Conservation (phyloP, 2,888 invertebrate species). For the Tetheella fluctuosa region DNA sequence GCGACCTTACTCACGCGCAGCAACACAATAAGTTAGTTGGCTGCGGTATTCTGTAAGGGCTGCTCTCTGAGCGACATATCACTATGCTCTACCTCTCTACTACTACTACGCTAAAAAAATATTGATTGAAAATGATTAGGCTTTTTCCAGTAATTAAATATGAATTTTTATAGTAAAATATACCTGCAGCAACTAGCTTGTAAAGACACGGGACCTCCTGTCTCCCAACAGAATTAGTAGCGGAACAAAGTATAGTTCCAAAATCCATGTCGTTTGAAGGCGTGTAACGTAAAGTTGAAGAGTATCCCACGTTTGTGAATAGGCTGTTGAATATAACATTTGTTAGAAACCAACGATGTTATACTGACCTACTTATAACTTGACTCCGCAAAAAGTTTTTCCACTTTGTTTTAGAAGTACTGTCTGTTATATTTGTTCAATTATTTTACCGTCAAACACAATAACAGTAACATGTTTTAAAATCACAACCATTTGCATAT, state of each 20-base stretch:
- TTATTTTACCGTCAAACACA: background rate
- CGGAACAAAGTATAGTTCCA: conserved; percentile 93
- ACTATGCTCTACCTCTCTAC: too few relatives aligned
- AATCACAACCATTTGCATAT: background rate
- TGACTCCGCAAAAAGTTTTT: background rate
- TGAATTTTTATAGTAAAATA: too few relatives aligned
- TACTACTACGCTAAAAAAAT: too few relatives aligned
- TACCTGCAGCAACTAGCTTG: conserved; percentile 93
- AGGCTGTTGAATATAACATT: conserved; percentile 38
- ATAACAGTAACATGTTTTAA: background rate
- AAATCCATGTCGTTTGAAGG: conserved; percentile 93
- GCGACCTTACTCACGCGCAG: too few relatives aligned
- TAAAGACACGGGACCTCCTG: conserved; percentile 92
- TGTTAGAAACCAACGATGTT: conserved; percentile 16
- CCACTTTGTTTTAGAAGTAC: background rate
- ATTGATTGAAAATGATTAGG: too few relatives aligned
- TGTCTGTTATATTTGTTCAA: background rate
- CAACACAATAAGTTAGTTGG: too few relatives aligned
- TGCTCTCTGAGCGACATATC: too few relatives aligned
- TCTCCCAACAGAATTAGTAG: conserved; percentile 90
- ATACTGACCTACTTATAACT: background rate
- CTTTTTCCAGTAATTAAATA: too few relatives aligned
- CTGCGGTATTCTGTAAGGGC: too few relatives aligned
- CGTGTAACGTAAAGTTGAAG: conserved; percentile 91
- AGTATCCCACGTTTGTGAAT: conserved; percentile 85